Evolutionary conservation across 2,888 invertebrate species (phyloP).

Genomic region (Hartigia nigra): DNA sequence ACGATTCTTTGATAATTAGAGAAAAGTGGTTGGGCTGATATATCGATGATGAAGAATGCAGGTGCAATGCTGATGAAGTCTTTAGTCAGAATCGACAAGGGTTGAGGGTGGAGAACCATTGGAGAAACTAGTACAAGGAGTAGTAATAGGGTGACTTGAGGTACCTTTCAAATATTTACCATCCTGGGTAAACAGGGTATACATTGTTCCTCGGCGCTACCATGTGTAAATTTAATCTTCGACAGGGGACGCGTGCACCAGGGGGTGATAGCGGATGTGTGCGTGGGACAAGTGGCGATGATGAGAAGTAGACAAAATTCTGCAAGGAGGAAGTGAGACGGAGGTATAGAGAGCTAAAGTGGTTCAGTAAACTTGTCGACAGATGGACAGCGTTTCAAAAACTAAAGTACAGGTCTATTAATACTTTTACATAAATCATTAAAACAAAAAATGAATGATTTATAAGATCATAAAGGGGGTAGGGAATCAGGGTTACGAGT

Average conservation of each 20-base stretch:
- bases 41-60: conserved; percentile 56
- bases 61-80: neutral
- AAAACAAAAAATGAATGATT: neutral
- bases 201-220: conserved; percentile 63
- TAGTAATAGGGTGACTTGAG: conserved; percentile 8
- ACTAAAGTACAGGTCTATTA: neutral
- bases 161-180: conserved; percentile 61
- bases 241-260: conserved; percentile 36
- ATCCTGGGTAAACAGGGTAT: conserved; percentile 52
- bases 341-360: neutral
- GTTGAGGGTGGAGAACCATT: too few relatives aligned
- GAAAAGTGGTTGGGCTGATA: conserved; percentile 60
- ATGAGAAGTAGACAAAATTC: conserved; percentile 11
- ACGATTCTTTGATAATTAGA: conserved; percentile 62
- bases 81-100: conserved; percentile 12
- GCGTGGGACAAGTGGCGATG: conserved; percentile 6
- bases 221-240: conserved; percentile 65
- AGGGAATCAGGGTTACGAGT: neutral
- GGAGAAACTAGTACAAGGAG: neutral
- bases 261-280: conserved; percentile 28
- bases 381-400: neutral
- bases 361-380: neutral
- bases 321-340: neutral
- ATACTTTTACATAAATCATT: neutral
- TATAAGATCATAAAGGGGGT: neutral